These are phyloP conservation scores for Augochlora pura DNA, from an alignment of 1,140 invertebrate genomes.

Conservation along the genomic window DNA sequence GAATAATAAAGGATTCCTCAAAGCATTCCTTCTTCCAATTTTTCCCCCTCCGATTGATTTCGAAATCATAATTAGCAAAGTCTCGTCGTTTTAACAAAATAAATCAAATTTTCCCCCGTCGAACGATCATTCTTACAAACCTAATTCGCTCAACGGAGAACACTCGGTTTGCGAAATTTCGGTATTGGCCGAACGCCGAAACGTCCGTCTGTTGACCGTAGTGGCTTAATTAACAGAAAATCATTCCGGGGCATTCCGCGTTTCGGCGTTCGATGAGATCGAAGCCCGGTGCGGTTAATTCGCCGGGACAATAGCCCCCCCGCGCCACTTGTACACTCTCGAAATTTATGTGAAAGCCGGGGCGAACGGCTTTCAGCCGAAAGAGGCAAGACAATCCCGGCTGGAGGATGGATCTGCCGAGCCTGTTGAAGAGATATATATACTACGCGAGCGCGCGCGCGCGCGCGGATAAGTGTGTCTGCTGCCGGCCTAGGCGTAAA, in stretches of 20 bases:
- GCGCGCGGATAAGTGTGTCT: background rate
- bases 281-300: constrained; percentile 8
- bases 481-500: background rate
- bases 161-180: too few relatives aligned
- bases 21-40: too few relatives aligned
- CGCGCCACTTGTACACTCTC: background rate
- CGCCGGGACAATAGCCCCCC: background rate
- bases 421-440: background rate
- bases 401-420: background rate
- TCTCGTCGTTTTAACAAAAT: too few relatives aligned
- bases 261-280: background rate
- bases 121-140: too few relatives aligned
- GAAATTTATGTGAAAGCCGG: background rate
- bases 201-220: background rate
- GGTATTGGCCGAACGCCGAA: background rate
- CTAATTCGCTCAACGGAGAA: too few relatives aligned
- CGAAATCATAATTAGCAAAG: too few relatives aligned
- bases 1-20: too few relatives aligned
- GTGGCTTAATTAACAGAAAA: background rate
- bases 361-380: background rate
- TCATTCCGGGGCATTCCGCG: background rate
- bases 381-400: background rate
- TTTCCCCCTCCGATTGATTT: too few relatives aligned
- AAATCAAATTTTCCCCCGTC: too few relatives aligned
- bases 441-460: too few relatives aligned